Evolutionary conservation across 1,140 invertebrate species (phyloP).

Genomic region (Cotesia vestalis): DNA sequence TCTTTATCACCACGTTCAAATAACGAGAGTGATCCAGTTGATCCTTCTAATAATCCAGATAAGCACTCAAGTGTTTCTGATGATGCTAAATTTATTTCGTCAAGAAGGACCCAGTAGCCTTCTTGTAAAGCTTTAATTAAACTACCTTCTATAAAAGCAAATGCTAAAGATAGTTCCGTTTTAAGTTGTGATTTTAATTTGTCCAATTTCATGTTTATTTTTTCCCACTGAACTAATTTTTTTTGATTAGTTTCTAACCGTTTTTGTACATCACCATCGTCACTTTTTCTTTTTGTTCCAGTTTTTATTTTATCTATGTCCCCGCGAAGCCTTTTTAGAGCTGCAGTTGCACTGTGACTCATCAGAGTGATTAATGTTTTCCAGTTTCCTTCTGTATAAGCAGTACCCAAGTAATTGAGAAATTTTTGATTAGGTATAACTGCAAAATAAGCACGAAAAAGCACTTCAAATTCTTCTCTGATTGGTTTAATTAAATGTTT

Average conservation of each 20-base stretch:
- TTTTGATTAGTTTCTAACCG: constrained; percentile 43
- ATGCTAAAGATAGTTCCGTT: constrained; percentile 79
- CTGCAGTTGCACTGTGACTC: constrained; percentile 76
- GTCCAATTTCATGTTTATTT: constrained; percentile 74
- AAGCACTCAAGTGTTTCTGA: constrained; percentile 96
- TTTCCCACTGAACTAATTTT: constrained; percentile 67
- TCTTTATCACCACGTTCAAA: constrained; percentile 87
- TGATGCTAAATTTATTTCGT: constrained; percentile 97
- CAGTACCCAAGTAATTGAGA: constrained; percentile 79
- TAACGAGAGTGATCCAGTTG: constrained; percentile 80
- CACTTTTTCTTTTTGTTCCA: constrained; percentile 25
- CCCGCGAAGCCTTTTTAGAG: constrained; percentile 68
- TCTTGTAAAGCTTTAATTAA: constrained; percentile 89
- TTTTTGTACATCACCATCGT: constrained; percentile 49
- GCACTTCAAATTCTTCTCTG: constrained; percentile 82
- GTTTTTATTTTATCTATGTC: constrained; percentile 15
- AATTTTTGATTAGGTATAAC: constrained; percentile 86
- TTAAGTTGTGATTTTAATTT: constrained; percentile 77
- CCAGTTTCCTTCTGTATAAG: constrained; percentile 79
- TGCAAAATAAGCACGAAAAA: constrained; percentile 85
- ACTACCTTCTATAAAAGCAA: constrained; percentile 93
- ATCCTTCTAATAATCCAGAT: constrained; percentile 88
- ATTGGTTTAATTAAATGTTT: constrained; percentile 85
- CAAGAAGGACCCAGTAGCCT: constrained; percentile 94
- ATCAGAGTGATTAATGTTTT: constrained; percentile 78